These are phyloP conservation scores for Mallotus villosus DNA, from an alignment of 2,797 vertebrate genomes.

Conservation along the genomic window DNA sequence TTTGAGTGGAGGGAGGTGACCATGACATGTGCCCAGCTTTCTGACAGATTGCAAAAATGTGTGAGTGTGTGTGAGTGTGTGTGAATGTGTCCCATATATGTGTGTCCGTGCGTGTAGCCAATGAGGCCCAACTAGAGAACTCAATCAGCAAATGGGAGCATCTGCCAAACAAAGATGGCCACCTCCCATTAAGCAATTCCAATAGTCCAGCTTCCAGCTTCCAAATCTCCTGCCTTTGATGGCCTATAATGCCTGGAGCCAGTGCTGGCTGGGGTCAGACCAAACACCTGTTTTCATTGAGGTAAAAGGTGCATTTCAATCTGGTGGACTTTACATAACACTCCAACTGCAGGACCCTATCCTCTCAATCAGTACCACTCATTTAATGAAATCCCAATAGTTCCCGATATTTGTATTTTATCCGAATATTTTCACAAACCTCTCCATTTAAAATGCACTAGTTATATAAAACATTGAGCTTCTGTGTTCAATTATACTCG, in stretches of 20 bases:
- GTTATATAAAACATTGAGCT: too few relatives aligned
- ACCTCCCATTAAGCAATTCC: not conserved
- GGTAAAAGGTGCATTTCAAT: not conserved
- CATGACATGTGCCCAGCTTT: slow-evolving; percentile 3
- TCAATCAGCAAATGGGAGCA: slow-evolving; percentile 8
- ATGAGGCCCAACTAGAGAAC: slow-evolving; percentile 8
- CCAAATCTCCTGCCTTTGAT: not conserved
- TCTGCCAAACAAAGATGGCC: slow-evolving; percentile 12
- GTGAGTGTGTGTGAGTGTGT: not conserved
- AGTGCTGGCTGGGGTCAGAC: too few relatives aligned
- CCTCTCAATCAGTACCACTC: too few relatives aligned
- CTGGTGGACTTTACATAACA: too few relatives aligned
- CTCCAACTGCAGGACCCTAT: too few relatives aligned
- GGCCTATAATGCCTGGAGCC: too few relatives aligned
- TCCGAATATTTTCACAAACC: too few relatives aligned
- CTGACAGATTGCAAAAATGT: not conserved
- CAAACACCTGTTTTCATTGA: not conserved
- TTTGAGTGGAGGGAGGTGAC: slow-evolving; percentile 6
- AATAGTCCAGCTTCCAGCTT: slow-evolving; percentile 2
- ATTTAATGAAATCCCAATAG: too few relatives aligned
- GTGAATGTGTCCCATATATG: not conserved
- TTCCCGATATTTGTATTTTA: too few relatives aligned
- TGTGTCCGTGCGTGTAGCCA: not conserved
- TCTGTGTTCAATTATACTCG: too few relatives aligned
- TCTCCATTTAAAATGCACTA: too few relatives aligned